Conservation (phyloP, 2,113 vertebrate genomes). For the Cyanoderma ruficeps region DNA sequence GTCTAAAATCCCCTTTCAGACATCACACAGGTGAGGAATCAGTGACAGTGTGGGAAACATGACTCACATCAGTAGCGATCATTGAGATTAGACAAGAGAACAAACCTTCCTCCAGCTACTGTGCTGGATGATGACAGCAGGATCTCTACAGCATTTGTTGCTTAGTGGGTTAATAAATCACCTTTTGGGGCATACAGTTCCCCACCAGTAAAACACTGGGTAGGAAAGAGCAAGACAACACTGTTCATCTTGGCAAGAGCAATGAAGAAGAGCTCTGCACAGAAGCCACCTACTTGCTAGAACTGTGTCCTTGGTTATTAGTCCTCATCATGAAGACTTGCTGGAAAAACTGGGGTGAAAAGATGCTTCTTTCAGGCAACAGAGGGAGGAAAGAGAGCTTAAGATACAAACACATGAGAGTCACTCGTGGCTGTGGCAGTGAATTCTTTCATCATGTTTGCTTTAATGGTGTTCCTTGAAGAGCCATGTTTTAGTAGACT, state of each 20-base stretch:
- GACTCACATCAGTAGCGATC: slow-evolving; percentile 6
- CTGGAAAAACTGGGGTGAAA: neutral
- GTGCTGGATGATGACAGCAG: neutral
- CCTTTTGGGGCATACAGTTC: neutral
- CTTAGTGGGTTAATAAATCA: neutral
- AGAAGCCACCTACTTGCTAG: neutral
- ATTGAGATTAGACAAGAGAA: neutral
- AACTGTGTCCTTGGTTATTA: neutral
- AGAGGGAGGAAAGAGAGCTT: neutral
- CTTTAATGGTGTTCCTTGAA: neutral
- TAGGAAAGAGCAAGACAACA: neutral
- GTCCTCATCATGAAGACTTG: neutral
- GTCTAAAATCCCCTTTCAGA: slow-evolving; percentile 48
- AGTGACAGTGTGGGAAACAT: slow-evolving; percentile 57
- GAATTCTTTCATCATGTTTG: neutral
- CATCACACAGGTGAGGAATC: slow-evolving; percentile 15
- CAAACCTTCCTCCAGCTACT: neutral
- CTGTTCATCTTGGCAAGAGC: neutral
- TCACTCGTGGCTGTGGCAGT: neutral
- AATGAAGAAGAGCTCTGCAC: neutral
- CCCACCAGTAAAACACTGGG: neutral
- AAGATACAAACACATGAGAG: neutral
- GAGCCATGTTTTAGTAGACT: neutral
- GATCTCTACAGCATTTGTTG: neutral
- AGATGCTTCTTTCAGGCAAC: neutral